phyloP scores from a whole-genome alignment of 2,797 vertebrate genomes.

The Lagorchestes hirsutus region DNA sequence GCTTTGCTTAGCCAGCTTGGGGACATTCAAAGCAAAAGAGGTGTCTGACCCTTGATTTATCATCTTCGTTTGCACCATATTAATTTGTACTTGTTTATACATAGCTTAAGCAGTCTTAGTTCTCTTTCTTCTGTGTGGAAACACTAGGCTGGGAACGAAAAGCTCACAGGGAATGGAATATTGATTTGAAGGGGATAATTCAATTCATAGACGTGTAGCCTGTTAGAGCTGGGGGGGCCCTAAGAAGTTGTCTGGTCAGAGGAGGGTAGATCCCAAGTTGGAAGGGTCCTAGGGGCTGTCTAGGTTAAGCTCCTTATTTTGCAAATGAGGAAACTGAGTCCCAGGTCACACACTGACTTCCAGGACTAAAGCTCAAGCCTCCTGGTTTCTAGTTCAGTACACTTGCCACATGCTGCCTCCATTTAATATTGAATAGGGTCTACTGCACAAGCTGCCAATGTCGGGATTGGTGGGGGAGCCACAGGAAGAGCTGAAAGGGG shows the following conservation, averaged over 20 bases:
- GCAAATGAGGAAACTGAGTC: background rate
- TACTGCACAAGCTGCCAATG: background rate
- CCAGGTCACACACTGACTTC: background rate
- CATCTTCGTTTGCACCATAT: background rate
- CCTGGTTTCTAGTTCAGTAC: background rate
- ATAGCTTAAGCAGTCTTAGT: background rate
- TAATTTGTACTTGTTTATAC: background rate
- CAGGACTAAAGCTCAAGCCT: background rate
- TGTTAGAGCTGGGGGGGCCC: background rate
- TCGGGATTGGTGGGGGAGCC: background rate
- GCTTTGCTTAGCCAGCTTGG: background rate
- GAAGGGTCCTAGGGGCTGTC: background rate
- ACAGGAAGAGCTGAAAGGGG: background rate
- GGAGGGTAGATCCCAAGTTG: background rate
- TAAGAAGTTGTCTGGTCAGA: background rate
- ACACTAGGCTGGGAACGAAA: background rate
- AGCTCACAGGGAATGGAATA: background rate
- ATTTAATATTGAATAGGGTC: background rate
- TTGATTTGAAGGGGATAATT: background rate
- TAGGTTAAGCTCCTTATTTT: background rate
- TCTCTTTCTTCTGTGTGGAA: background rate
- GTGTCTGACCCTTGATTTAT: background rate
- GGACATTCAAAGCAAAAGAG: background rate
- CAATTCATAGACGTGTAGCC: background rate
- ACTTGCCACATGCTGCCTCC: background rate